Base-by-base conservation (phyloP, 35 echinoderm and acorn worm genomes). In the Holothuria glaberrima region DNA sequence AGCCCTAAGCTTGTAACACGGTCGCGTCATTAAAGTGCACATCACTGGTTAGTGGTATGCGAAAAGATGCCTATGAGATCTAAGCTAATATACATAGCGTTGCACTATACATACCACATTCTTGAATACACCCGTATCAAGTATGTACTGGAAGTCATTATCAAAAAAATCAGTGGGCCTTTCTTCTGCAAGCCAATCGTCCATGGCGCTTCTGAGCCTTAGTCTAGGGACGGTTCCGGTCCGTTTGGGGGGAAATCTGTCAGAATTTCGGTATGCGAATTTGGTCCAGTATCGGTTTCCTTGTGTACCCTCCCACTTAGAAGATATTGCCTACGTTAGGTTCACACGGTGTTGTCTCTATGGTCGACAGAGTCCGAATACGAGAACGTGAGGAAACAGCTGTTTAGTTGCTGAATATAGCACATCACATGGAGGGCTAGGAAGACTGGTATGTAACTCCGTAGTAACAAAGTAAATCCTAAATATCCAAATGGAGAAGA, bases 131-230 rank as follows among this genome's bases (percentile, higher is more conserved):
- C 65, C 85, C 44, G 85, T 69, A 30, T 87, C 85, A 14, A 87
- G 85, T 46, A 87, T 87, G 63, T 87, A 87, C 65, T 87, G 85
- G 41, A 87, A 87, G 30, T 91, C 89, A 30, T 67, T 64, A 63
- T 91, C 89, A n/a, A 66, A 36, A 70, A 80, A 52, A 32, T 91
- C 89, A 68, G 73, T 69, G 30, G 89, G 89, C 36, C 77, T 91
- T 25, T 83, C 75, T 45, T 91, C 89, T 70, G 89, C 65, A 48
- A 91, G 66, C 45, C 82, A 81, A 72, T 81, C 75, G 76, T 91
- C 89, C 89, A 91, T 91, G 79, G 89, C 89, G 89, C 76, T 80
- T 68, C 78, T 91, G 4, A 74, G 89, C 89, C 89, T 80, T 65
- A 71, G 89, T 91, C 89, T 63, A 71, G 76, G 62, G 89, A 80